Conservation (phyloP, 2,888 invertebrate genomes). For the Polia nebulosa region DNA sequence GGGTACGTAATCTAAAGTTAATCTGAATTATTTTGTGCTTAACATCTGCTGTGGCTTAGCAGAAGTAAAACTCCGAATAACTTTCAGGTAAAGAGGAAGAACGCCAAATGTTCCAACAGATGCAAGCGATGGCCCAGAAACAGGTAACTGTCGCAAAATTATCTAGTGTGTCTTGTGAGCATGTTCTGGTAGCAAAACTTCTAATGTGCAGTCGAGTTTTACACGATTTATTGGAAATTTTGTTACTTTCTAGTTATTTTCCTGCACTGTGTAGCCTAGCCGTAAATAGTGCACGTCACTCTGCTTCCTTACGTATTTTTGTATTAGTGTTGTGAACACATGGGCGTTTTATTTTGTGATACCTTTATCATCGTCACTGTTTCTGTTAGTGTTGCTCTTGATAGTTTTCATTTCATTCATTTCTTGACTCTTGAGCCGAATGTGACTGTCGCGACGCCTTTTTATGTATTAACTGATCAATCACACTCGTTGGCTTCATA, state of each 20-base stretch:
- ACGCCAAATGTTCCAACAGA: slow-evolving; percentile 98
- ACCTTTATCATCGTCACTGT: slow-evolving; percentile 90
- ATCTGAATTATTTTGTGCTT: slow-evolving; percentile 48
- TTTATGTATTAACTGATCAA: slow-evolving; percentile 78
- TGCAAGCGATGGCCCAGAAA: slow-evolving; percentile 99
- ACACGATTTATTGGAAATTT: slow-evolving; percentile 73
- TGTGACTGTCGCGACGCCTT: slow-evolving; percentile 87
- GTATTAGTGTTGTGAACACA: slow-evolving; percentile 82
- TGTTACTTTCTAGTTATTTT: slow-evolving; percentile 69
- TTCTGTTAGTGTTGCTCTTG: slow-evolving; percentile 90
- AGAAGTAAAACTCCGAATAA: slow-evolving; percentile 84
- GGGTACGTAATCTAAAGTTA: slow-evolving; percentile 92
- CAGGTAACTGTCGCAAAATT: slow-evolving; percentile 93
- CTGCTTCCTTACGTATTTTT: slow-evolving; percentile 83
- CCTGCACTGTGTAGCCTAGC: slow-evolving; percentile 80
- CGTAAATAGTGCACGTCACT: slow-evolving; percentile 85
- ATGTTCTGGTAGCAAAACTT: slow-evolving; percentile 77
- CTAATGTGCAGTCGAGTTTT: slow-evolving; percentile 58
- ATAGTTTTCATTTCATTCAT: slow-evolving; percentile 90
- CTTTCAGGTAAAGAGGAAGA: slow-evolving; percentile 98
- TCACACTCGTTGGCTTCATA: slow-evolving; percentile 84
- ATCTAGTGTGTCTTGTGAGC: slow-evolving; percentile 69
- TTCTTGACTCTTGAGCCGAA: slow-evolving; percentile 86
- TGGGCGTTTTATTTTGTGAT: slow-evolving; percentile 91
- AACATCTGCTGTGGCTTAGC: slow-evolving; percentile 51